Percentiles rank a stretch among this genome's conserved stretches.
Evolutionary conservation across 2,888 invertebrate species (phyloP).

Genomic region (Timema podura): DNA sequence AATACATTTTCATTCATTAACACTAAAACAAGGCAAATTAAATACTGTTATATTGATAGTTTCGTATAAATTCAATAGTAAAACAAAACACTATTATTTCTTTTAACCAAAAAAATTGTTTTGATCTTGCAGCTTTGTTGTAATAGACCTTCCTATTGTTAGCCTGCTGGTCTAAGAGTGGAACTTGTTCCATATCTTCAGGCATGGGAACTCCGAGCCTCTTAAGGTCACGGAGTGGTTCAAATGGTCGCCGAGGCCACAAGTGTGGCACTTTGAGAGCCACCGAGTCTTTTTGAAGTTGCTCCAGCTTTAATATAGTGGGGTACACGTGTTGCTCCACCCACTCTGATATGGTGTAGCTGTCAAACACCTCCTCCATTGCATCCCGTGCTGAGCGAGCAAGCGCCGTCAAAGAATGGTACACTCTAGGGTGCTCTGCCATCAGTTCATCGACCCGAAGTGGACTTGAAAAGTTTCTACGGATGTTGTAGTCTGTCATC

Average conservation of each 20-base stretch:
- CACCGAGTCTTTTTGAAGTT: constrained; percentile 52
- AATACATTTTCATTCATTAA: too few relatives aligned
- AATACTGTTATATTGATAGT: too few relatives aligned
- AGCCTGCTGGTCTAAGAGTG: constrained; percentile 10
- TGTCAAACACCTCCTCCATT: constrained; percentile 56
- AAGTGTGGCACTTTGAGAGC: constrained; percentile 50
- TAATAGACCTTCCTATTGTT: constrained; percentile 3
- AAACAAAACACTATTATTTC: too few relatives aligned
- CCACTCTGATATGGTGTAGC: constrained; percentile 59
- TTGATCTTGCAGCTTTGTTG: too few relatives aligned
- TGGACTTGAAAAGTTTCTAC: constrained; percentile 65
- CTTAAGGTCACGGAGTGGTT: constrained; percentile 47
- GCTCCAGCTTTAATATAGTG: constrained; percentile 48
- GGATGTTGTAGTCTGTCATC: constrained; percentile 66
- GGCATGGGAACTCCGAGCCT: constrained; percentile 45
- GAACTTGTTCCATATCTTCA: constrained; percentile 21
- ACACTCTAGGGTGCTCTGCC: constrained; percentile 52
- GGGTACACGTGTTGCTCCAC: constrained; percentile 63
- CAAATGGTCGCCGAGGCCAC: constrained; percentile 60
- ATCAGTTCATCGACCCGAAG: constrained; percentile 60
- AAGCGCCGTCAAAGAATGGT: constrained; percentile 53
- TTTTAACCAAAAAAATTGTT: too few relatives aligned
- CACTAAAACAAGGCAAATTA: too few relatives aligned
- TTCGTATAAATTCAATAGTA: too few relatives aligned
- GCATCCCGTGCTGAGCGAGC: constrained; percentile 54